Percentiles rank a stretch among this genome's conserved stretches.
phyloP scores from a whole-genome alignment of 2,113 vertebrate genomes.

The Mugil cephalus region DNA sequence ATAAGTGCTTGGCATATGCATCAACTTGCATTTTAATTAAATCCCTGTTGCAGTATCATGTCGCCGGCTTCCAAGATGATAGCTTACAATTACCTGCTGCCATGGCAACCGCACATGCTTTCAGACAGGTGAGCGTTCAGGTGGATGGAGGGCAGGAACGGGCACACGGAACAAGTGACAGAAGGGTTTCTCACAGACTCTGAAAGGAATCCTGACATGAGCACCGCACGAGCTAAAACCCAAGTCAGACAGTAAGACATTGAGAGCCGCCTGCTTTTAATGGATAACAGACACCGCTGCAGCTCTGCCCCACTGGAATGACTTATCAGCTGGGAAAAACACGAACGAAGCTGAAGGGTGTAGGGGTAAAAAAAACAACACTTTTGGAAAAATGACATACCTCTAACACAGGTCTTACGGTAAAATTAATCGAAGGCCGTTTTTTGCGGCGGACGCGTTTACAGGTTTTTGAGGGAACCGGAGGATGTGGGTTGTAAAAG shows the following conservation, averaged over 20 bases:
- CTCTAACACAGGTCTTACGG: not conserved
- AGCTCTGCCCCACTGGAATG: slow-evolving; percentile 6
- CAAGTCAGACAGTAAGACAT: slow-evolving; percentile 14
- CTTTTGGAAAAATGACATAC: not conserved
- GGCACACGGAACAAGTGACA: slow-evolving; percentile 4
- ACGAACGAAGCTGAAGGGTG: not conserved
- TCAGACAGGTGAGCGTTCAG: slow-evolving; percentile 56
- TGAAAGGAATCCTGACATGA: slow-evolving; percentile 34
- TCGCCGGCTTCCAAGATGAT: slow-evolving; percentile 33
- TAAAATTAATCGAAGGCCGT: too few species aligned
- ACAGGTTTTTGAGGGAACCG: not conserved
- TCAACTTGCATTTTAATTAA: slow-evolving; percentile 14
- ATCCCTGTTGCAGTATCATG: slow-evolving; percentile 36
- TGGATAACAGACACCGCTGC: slow-evolving; percentile 3
- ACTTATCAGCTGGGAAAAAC: slow-evolving; percentile 16
- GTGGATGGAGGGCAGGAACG: slow-evolving; percentile 23
- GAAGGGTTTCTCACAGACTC: slow-evolving; percentile 38
- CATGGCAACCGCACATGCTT: slow-evolving; percentile 46
- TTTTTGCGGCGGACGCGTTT: not conserved
- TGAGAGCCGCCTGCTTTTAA: slow-evolving; percentile 22
- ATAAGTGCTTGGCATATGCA: not conserved
- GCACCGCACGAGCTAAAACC: slow-evolving; percentile 3
- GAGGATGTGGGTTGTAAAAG: not conserved
- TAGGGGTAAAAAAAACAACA: not conserved
- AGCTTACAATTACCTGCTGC: slow-evolving; percentile 48